Conservation (phyloP, 35 echinoderm and acorn worm species). For the Patiria miniata region DNA sequence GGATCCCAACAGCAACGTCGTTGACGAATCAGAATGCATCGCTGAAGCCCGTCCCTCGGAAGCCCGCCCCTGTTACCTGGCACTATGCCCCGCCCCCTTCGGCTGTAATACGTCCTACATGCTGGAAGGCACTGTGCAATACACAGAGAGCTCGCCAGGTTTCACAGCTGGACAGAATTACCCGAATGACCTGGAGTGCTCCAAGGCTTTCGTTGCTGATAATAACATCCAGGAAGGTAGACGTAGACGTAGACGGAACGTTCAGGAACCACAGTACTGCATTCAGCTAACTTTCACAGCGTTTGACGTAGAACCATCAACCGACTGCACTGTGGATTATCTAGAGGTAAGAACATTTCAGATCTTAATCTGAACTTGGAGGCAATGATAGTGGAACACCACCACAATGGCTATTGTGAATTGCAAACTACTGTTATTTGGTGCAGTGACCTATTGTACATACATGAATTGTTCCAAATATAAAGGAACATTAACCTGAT, state of each 20-base stretch:
- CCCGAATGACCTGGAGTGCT: conserved; percentile 66
- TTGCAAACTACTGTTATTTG: too few species aligned
- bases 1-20: background rate
- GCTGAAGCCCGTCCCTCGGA: conserved; percentile 18
- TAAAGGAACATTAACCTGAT: too few species aligned
- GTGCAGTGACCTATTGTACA: too few species aligned
- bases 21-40: conserved; percentile 31
- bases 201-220: conserved; percentile 22
- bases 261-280: background rate
- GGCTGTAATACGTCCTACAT: conserved; percentile 54
- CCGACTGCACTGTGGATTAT: conserved; percentile 20
- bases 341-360: conserved; percentile 28
- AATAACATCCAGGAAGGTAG: background rate
- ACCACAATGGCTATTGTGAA: too few species aligned
- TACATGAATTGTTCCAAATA: too few species aligned
- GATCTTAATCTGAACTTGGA: too few species aligned
- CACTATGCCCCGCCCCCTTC: conserved; percentile 43
- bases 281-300: conserved; percentile 70
- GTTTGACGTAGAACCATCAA: conserved; percentile 57
- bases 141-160: conserved; percentile 49
- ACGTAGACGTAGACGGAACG: background rate
- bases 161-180: conserved; percentile 48
- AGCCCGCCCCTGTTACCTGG: conserved; percentile 12
- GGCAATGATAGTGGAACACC: too few species aligned
- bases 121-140: background rate